Percentiles rank a stretch among this genome's conserved stretches.
Conservation (phyloP, 64 coral and sea anemone species). For the Stichodactyla mertensii region DNA sequence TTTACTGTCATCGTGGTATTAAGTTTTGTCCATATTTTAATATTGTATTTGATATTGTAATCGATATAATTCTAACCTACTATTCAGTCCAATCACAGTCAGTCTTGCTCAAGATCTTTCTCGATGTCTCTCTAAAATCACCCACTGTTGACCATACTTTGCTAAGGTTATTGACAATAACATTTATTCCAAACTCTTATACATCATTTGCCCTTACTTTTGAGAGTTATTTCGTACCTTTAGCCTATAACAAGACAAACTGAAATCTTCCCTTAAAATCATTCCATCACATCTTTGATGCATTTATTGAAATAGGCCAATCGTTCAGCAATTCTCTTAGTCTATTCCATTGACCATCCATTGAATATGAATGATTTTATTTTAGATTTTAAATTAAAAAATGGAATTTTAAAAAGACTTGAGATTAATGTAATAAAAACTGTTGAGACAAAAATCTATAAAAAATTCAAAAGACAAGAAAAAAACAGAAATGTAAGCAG, state of each 20-base stretch:
- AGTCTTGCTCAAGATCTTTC: too few species aligned
- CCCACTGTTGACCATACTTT: too few species aligned
- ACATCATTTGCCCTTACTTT: too few species aligned
- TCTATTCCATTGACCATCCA: not conserved
- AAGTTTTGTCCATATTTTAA: constrained; percentile 1
- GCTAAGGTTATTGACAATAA: too few species aligned
- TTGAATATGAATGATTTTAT: not conserved
- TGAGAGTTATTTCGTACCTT: not conserved
- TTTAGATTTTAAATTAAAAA: not conserved
- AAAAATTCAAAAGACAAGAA: not conserved
- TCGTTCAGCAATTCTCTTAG: not conserved
- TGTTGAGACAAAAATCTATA: not conserved
- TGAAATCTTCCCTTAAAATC: not conserved
- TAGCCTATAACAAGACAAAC: not conserved
- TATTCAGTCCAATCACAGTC: too few species aligned
- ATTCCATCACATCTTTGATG: not conserved
- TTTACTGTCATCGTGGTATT: not conserved
- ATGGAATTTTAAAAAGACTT: not conserved
- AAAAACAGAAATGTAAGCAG: not conserved
- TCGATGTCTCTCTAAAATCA: too few species aligned
- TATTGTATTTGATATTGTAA: not conserved
- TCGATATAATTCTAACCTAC: too few species aligned
- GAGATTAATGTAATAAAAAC: not conserved
- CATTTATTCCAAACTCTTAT: too few species aligned
- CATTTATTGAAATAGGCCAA: not conserved